A percentile compares a stretch with the other conserved stretches of the same genome.
These are phyloP conservation scores for Montipora efflorescens DNA, from an alignment of 64 coral and sea anemone genomes.

Conservation along the genomic window DNA sequence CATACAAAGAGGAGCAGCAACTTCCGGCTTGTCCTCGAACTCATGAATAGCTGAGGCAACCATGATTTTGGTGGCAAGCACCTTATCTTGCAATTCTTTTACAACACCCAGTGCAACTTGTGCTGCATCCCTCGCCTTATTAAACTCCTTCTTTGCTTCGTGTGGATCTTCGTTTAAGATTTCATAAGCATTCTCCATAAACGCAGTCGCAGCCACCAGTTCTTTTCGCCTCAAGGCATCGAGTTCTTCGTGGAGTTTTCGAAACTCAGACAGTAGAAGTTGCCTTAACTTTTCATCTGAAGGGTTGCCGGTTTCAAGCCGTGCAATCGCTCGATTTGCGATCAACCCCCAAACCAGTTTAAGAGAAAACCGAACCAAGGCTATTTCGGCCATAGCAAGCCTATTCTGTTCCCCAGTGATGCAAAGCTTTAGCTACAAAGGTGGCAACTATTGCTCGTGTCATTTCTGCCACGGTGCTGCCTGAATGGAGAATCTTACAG, in stretches of 20 bases:
- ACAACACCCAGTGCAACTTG: conserved; percentile 96
- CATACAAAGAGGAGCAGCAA: conserved; percentile 78
- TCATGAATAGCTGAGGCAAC: conserved; percentile 93
- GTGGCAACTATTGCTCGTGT: neutral
- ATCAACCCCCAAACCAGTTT: conserved; percentile 93
- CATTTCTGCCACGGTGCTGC: neutral
- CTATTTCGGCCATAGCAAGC: conserved; percentile 84
- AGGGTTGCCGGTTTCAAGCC: conserved; percentile 74
- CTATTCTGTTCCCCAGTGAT: neutral
- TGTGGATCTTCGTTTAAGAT: conserved; percentile 75
- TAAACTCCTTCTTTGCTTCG: conserved; percentile 98
- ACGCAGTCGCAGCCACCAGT: conserved; percentile 85
- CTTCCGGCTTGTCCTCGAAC: conserved; percentile 90
- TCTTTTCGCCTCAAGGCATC: conserved; percentile 94
- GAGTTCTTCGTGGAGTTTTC: conserved; percentile 88
- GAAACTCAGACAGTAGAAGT: conserved; percentile 88
- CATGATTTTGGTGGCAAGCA: conserved; percentile 98
- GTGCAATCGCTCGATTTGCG: conserved; percentile 90
- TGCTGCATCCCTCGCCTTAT: conserved; percentile 94
- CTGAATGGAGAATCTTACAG: too few species aligned
- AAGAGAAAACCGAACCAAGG: conserved; percentile 84
- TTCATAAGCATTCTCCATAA: conserved; percentile 99
- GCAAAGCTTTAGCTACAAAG: neutral
- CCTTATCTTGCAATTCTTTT: conserved; percentile 83
- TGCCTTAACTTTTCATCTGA: conserved; percentile 94